Evolutionary conservation across 2,888 invertebrate genomes (phyloP), one percentile per base, ranked within the genome.

Genomic region (Campoplex capitator): DNA sequence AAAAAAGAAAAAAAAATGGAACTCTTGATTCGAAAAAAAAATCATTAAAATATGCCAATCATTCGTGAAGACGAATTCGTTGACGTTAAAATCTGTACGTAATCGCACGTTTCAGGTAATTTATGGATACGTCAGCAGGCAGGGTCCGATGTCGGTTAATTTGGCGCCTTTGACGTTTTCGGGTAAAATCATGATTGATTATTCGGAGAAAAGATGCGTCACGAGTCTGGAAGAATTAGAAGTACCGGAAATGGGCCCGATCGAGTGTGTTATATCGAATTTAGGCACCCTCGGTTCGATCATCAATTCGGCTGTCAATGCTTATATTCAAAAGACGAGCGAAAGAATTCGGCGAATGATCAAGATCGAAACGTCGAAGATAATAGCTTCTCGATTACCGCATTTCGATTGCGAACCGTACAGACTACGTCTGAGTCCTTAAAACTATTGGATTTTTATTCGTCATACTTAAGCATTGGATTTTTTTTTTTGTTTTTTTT

Each of bases 371-470:
- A 62, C 62, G 62, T 1, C 32, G 3, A 62, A 18, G 11, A 13
- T 67, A 0, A 28, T 88, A 0, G n/a, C 42, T 18, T 3, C 87
- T 16, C 73, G 88, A 67, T 62, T 91, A n/a, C 51, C 83, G 13
- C 54, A 76, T 2, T 85, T 91, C 28, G 18, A 90, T 42, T 91
- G 91, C 62, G 90, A 91, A 67, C 83, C 71, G 78, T 89, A 67
- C n/a, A 81, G 90, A 70, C 86, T 2, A 8, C 32, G 18, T 38
- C 1, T 38, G 38, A 38, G 38, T 6, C 38, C 3, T 38, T 38
- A 38, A 38, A 38, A 3, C 3, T 38, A 38, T 38, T 51, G 32
- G 2, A 16, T 58, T 70, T 62, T 45, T 42, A 32, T 42, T 84
- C n/a, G 0, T 11, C 28, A 3, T 23, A 32, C 28, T 32, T 32